Percentiles rank a stretch among this genome's conserved stretches.
These are phyloP conservation scores for Drosophila fuyamai DNA, from an alignment of 1,140 invertebrate species.

Conservation along the genomic window DNA sequence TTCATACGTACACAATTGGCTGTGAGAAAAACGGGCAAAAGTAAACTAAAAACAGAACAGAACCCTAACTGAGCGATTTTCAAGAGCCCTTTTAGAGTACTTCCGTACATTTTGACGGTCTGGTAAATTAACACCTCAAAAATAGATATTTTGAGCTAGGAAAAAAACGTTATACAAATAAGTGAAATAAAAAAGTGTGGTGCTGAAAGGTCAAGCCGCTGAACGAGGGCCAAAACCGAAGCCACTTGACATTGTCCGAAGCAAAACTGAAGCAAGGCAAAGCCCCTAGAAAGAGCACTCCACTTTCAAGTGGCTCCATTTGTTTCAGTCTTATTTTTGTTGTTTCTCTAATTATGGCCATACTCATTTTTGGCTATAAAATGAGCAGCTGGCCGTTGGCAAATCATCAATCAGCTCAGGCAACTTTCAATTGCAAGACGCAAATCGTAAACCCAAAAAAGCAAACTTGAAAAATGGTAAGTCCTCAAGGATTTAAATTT, in stretches of 20 bases:
- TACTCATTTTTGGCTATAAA: constrained; percentile 62
- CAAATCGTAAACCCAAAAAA: constrained; percentile 43
- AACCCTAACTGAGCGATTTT: constrained; percentile 23
- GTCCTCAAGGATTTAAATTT: constrained; percentile 9
- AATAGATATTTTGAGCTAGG: constrained; percentile 30
- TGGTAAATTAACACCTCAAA: constrained; percentile 73
- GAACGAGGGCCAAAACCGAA: constrained; percentile 39
- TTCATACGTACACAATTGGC: constrained; percentile 43
- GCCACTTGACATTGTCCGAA: constrained; percentile 66
- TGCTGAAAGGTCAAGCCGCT: constrained; percentile 62
- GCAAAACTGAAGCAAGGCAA: constrained; percentile 42
- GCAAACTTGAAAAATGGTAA: constrained; percentile 45
- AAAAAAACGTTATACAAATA: constrained; percentile 6
- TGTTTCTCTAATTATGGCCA: constrained; percentile 27
- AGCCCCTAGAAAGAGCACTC: constrained; percentile 41
- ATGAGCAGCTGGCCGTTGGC: constrained; percentile 39
- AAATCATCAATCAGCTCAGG: constrained; percentile 69
- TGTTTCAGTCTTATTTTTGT: constrained; percentile 20
- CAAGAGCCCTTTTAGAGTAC: constrained; percentile 13
- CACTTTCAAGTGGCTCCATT: constrained; percentile 27
- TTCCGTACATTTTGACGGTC: constrained; percentile 19
- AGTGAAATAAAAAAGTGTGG: constrained; percentile 24
- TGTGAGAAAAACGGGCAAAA: background rate
- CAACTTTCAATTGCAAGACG: constrained; percentile 73
- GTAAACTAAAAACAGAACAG: constrained; percentile 2